Evolutionary conservation across 2,797 vertebrate genomes (phyloP).

Genomic region (Silurus lanzhouensis): DNA sequence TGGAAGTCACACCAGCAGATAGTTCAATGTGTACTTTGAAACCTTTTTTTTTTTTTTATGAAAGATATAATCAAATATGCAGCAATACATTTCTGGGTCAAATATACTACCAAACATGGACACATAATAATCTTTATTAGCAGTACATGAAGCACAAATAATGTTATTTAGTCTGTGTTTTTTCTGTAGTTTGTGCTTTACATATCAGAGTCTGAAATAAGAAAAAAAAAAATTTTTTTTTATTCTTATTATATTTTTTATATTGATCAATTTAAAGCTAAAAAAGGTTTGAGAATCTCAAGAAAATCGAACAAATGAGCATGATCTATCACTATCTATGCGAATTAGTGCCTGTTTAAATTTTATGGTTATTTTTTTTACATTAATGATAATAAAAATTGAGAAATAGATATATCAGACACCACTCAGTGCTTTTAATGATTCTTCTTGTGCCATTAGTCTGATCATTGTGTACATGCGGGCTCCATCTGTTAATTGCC

Average conservation of each 20-base stretch:
- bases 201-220: neutral
- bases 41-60: neutral
- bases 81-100: neutral
- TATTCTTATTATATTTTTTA: too few species aligned
- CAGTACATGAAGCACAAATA: neutral
- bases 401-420: neutral
- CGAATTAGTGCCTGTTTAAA: too few species aligned
- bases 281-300: neutral
- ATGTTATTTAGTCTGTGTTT: neutral
- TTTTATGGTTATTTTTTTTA: neutral
- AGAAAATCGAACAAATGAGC: neutral
- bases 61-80: neutral
- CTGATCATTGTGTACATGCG: constrained; percentile 23
- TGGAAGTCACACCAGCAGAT: neutral
- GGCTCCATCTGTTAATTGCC: constrained; percentile 42
- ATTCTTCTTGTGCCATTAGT: constrained; percentile 28
- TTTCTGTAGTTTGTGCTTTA: too few species aligned
- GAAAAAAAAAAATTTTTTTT: neutral
- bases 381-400: neutral
- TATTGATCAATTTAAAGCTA: neutral
- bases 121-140: neutral
- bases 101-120: neutral
- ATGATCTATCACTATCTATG: too few species aligned
- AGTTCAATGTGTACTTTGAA: neutral
- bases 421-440: constrained; percentile 18